phyloP scores from a whole-genome alignment of 2,113 vertebrate species.

The Eulemur macaco region DNA sequence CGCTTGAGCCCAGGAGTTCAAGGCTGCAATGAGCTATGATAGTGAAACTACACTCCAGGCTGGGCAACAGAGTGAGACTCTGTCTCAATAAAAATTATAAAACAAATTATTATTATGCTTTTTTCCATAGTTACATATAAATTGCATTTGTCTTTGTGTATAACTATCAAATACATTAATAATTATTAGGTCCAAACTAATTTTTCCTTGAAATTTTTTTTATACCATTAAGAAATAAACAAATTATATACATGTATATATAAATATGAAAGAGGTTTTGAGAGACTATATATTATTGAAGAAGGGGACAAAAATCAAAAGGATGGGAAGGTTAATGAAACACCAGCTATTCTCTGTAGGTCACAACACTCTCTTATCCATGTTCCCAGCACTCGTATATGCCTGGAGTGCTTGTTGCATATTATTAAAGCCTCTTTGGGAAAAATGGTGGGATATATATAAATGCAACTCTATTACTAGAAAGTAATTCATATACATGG shows the following conservation, averaged over 20 bases:
- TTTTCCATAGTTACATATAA: background rate
- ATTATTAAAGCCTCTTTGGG: background rate
- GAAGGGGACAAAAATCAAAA: background rate
- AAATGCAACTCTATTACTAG: background rate
- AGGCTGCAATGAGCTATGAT: no score
- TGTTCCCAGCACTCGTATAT: background rate
- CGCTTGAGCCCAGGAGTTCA: no score
- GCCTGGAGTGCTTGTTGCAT: background rate
- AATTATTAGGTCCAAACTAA: background rate
- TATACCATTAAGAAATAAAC: background rate
- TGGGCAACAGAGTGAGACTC: no score
- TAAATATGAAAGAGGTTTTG: background rate
- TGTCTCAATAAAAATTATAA: no score
- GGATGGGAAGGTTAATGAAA: background rate
- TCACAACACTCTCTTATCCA: background rate
- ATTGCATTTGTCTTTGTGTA: background rate
- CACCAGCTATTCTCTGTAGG: background rate
- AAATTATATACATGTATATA: background rate
- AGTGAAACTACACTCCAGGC: no score
- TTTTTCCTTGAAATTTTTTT: slow-evolving; percentile 14
- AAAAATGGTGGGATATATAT: background rate
- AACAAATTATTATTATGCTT: background rate
- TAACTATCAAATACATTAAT: background rate
- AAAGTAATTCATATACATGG: background rate
- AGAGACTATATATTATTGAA: background rate